Conservation (phyloP, 2,113 vertebrate genomes). For the Microtus ochrogaster region DNA sequence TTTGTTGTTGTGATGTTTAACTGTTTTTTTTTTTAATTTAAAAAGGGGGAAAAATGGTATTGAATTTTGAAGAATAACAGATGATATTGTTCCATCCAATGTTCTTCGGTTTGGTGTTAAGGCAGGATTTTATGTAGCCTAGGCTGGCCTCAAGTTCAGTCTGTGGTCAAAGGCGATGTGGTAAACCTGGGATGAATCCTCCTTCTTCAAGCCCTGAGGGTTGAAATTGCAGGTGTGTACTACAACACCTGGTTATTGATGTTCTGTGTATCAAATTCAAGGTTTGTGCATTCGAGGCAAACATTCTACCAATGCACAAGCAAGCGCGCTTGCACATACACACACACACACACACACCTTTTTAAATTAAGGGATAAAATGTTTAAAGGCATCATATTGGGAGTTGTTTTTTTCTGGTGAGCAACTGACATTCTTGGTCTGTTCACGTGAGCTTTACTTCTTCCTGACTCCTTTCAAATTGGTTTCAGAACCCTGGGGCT, state of each 20-base stretch:
- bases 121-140: neutral
- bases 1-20: neutral
- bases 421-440: neutral
- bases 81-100: neutral
- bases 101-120: neutral
- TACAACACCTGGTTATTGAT: neutral
- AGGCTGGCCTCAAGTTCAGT: neutral
- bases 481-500: slow-evolving; percentile 8
- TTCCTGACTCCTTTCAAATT: neutral
- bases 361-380: neutral
- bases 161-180: neutral
- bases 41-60: neutral
- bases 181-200: neutral
- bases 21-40: neutral
- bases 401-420: neutral
- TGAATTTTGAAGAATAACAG: neutral
- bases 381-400: neutral
- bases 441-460: slow-evolving; percentile 28
- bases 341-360: neutral
- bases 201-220: neutral
- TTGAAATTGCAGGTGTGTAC: neutral
- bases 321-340: accelerated
- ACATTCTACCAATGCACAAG: neutral
- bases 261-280: neutral
- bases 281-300: neutral